Evolutionary conservation across 2,797 vertebrate species (phyloP).

Genomic region (Alfaro cultratus): DNA sequence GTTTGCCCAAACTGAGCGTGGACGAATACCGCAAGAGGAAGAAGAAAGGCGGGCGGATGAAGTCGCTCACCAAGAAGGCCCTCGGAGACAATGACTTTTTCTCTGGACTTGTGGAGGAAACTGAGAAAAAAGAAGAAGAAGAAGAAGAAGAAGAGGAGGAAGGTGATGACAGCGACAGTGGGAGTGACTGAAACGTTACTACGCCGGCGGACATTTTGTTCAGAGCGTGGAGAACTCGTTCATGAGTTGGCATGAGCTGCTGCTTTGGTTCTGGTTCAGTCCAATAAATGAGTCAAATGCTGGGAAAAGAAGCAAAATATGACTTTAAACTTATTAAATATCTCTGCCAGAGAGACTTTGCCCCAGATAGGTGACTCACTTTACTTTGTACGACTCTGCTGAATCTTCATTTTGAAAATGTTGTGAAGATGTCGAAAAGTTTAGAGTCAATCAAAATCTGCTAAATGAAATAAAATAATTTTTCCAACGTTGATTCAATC

Average conservation of each 20-base stretch:
- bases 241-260: neutral
- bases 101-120: slow-evolving; percentile 84
- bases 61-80: slow-evolving; percentile 88
- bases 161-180: slow-evolving; percentile 54
- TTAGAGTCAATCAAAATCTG: neutral
- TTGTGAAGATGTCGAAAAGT: neutral
- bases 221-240: neutral
- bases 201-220: neutral
- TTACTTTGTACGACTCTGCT: neutral
- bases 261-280: neutral
- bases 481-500: too few relatives aligned
- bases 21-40: slow-evolving; percentile 89
- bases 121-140: slow-evolving; percentile 48
- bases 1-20: slow-evolving; percentile 77
- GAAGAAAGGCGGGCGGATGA: slow-evolving; percentile 85
- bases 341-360: neutral
- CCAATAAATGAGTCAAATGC: neutral
- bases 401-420: neutral
- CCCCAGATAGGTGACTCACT: neutral
- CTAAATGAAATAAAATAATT: too few relatives aligned
- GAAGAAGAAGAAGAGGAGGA: slow-evolving; percentile 45
- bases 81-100: slow-evolving; percentile 90
- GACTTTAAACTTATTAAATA: neutral
- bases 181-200: slow-evolving; percentile 62
- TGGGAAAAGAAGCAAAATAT: neutral